Percentiles rank a stretch among this genome's conserved stretches.
phyloP scores from a whole-genome alignment of 2,888 invertebrate species.

The Sycophila texana region DNA sequence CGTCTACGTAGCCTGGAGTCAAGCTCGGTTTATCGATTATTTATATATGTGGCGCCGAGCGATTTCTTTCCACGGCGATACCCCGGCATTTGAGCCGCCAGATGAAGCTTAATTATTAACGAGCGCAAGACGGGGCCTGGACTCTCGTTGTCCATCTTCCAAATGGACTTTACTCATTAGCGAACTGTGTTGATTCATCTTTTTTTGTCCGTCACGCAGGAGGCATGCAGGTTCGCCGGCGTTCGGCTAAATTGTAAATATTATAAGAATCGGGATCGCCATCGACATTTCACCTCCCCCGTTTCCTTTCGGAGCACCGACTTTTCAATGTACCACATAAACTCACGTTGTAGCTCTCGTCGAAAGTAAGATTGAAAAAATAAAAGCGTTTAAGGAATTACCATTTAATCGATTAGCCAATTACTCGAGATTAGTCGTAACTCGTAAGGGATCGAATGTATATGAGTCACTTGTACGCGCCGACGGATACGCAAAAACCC shows the following conservation, averaged over 20 bases:
- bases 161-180: conserved; percentile 33
- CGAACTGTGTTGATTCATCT: neutral
- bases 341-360: conserved; percentile 27
- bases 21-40: neutral
- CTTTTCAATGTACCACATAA: conserved; percentile 13
- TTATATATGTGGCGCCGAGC: neutral
- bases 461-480: conserved; percentile 2
- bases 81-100: neutral
- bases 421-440: conserved; percentile 30
- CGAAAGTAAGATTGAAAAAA: conserved; percentile 28
- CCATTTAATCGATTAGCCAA: conserved; percentile 30
- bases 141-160: neutral
- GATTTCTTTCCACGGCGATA: conserved; percentile 5
- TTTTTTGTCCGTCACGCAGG: neutral
- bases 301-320: conserved; percentile 4
- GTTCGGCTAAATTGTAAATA: neutral
- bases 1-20: too few species aligned
- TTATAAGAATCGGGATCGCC: too few species aligned
- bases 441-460: conserved; percentile 8
- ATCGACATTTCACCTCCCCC: neutral
- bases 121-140: conserved; percentile 7
- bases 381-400: conserved; percentile 4
- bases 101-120: conserved; percentile 16
- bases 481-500: conserved; percentile 4
- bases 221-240: neutral